Evolutionary conservation across 2,888 invertebrate genomes (phyloP), one percentile per base, ranked within the genome.

Genomic region (Lampropteryx suffumata): DNA sequence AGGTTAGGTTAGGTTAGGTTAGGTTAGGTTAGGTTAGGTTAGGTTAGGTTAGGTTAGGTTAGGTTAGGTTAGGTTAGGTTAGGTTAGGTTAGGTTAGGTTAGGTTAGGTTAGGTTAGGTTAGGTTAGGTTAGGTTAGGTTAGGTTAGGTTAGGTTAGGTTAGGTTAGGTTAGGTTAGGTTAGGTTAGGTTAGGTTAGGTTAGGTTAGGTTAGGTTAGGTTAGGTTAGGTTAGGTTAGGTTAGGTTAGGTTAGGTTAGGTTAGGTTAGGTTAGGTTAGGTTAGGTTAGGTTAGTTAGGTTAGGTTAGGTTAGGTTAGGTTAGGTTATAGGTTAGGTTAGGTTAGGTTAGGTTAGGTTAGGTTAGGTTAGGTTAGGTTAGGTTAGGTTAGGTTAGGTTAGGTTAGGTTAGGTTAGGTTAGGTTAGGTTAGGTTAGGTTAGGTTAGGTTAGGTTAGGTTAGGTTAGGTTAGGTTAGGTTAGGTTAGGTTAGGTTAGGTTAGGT

Each of bases 401-500:
- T 47, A 47, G 47, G 47, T 47, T 47, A 47, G 47, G 47, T 47
- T 47, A 47, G 40, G 47, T 47, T 47, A 47, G 47, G 47, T 48
- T 48, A 48, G 49, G 49, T 49, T 49, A 49, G 48, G 55, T 44
- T 50, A 50, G 44, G 50, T 50, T 50, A 50, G 50, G 50, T 50
- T 50, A 50, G 50, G 50, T 50, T 50, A 50, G 50, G 50, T 50
- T 59, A 56, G 56, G 57, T 55, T 59, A 55, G 54, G 53, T 59
- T 54, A 52, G 54, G 56, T 55, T 55, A 48, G 48, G 51, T 48
- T 51, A 51, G 56, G 55, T 55, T 55, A 58, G 54, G 58, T 61
- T 59, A 51, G 53, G 60, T 59, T 50, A 51, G 55, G 54, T 43
- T 50, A 54, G 55, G 54, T 54, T 50, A 54, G 58, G 54, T 51